Conservation (phyloP, 2,888 invertebrate species). For the Troides helena region DNA sequence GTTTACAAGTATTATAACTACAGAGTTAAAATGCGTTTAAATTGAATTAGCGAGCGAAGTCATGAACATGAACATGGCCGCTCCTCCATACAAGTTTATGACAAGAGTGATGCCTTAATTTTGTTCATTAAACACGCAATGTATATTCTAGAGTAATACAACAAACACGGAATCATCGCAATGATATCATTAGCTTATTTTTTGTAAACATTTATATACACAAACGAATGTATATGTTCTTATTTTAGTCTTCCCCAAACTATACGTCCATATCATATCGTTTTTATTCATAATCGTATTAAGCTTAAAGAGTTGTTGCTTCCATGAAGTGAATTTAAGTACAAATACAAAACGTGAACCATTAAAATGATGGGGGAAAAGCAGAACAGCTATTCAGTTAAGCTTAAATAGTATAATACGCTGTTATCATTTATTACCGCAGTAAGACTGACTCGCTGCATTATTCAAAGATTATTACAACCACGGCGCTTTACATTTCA, state of each 20-base stretch:
- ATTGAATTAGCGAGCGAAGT: background rate
- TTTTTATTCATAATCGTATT: too few relatives aligned
- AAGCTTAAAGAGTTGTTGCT: too few relatives aligned
- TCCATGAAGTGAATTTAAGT: too few relatives aligned
- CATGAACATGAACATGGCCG: background rate
- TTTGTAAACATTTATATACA: background rate
- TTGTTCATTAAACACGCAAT: slow-evolving; percentile 15
- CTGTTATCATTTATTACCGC: slow-evolving; percentile 1
- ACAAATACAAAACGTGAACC: too few relatives aligned
- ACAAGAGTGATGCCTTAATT: slow-evolving; percentile 5
- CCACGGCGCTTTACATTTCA: slow-evolving; percentile 10
- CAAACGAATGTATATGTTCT: background rate
- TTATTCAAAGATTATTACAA: slow-evolving; percentile 18
- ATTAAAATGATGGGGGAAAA: too few relatives aligned
- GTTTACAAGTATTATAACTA: background rate
- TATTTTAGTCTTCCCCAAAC: too few relatives aligned
- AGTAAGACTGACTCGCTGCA: slow-evolving; percentile 11
- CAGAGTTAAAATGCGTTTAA: background rate
- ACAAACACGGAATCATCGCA: background rate
- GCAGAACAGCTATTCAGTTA: too few relatives aligned
- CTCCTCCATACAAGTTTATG: background rate
- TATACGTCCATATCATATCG: too few relatives aligned
- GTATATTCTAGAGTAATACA: background rate
- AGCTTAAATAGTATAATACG: background rate
- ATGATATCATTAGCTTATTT: background rate